phyloP scores from a whole-genome alignment of 2,888 invertebrate species.

The Hyalella azteca region DNA sequence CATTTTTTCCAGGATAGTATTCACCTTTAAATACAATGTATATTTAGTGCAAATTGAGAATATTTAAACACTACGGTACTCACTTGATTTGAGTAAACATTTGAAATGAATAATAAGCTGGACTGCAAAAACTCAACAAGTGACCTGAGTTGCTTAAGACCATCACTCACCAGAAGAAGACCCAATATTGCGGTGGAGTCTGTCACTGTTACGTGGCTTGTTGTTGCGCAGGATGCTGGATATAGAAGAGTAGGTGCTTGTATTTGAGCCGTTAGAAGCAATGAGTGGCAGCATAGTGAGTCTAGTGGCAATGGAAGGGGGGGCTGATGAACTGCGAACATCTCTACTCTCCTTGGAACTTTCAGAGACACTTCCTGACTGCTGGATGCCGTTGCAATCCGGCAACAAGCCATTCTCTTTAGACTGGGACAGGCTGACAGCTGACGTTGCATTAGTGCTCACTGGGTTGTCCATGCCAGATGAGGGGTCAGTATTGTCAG shows the following conservation, averaged over 20 bases:
- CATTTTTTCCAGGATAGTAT: no score
- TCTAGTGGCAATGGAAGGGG: background rate
- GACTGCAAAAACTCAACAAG: no score
- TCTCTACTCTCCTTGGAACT: background rate
- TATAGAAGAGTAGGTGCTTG: conserved; percentile 29
- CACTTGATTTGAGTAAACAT: no score
- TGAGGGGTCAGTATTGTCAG: background rate
- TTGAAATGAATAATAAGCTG: no score
- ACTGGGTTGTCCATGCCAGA: background rate
- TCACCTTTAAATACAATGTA: no score
- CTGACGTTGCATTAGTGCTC: background rate
- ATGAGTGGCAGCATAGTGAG: conserved; percentile 17
- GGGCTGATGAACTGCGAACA: conserved; percentile 19
- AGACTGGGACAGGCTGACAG: background rate
- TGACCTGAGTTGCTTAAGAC: no score
- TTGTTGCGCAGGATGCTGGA: conserved; percentile 11
- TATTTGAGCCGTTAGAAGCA: background rate
- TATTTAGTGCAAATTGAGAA: no score
- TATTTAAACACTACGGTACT: no score
- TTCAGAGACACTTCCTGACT: background rate
- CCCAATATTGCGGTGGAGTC: no score
- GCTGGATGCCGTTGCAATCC: background rate
- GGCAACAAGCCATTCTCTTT: background rate
- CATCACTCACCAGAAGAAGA: no score
- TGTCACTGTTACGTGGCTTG: no score